These are phyloP conservation scores for Plebejus melissa DNA, from an alignment of 2,888 invertebrate species.

Conservation along the genomic window DNA sequence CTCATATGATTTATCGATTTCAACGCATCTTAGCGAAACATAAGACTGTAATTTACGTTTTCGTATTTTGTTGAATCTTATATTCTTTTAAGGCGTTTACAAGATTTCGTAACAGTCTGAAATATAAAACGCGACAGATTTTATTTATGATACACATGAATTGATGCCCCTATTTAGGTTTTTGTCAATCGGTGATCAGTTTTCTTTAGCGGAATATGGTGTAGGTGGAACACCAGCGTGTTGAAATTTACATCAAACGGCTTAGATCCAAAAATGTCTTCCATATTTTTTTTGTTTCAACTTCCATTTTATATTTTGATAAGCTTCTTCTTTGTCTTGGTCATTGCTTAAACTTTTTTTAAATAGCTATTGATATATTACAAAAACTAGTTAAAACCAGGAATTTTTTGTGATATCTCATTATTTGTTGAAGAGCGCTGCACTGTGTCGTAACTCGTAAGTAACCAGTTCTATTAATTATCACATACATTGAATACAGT, in stretches of 20 bases:
- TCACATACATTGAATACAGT: slow-evolving; percentile 26
- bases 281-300: not conserved
- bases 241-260: not conserved
- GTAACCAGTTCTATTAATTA: slow-evolving; percentile 27
- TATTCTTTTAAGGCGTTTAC: not conserved
- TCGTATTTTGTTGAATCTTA: not conserved
- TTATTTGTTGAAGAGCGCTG: slow-evolving; percentile 20
- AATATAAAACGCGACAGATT: slow-evolving; percentile 18
- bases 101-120: not conserved
- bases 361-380: not conserved
- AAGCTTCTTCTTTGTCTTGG: not conserved
- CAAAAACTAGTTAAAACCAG: slow-evolving; percentile 11
- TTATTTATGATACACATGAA: slow-evolving; percentile 4
- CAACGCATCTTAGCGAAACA: slow-evolving; percentile 2
- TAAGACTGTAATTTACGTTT: not conserved
- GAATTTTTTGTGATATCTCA: slow-evolving; percentile 19
- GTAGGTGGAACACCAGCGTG: not conserved
- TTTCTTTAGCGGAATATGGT: not conserved
- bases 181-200: not conserved
- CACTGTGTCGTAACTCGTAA: slow-evolving; percentile 2
- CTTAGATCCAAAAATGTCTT: not conserved
- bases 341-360: not conserved
- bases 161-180: slow-evolving; percentile 8
- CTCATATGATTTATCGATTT: slow-evolving; percentile 16
- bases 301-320: not conserved